Evolutionary conservation across 37 sponge, comb jelly and placozoan genomes (phyloP).

Genomic region (Geodia barretti): DNA sequence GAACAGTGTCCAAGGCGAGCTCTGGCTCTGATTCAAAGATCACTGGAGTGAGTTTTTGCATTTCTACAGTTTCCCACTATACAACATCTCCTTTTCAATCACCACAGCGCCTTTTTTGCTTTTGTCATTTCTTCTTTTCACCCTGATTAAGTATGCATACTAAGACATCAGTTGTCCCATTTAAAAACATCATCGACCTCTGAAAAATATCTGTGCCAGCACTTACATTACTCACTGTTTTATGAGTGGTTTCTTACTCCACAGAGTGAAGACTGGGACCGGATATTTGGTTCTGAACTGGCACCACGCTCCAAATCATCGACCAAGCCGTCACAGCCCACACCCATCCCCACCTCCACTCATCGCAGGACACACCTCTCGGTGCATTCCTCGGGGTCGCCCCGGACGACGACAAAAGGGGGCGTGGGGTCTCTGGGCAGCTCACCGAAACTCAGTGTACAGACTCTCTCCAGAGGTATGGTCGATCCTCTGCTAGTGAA

Average conservation of each 20-base stretch:
- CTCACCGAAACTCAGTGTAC: not conserved
- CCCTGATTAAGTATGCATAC: too few relatives aligned
- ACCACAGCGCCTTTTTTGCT: too few relatives aligned
- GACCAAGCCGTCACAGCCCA: not conserved
- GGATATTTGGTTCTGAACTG: slow-evolving; percentile 70
- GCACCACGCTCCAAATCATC: not conserved
- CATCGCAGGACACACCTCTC: not conserved
- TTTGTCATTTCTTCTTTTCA: too few relatives aligned
- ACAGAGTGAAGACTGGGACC: slow-evolving; percentile 88
- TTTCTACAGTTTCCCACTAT: too few relatives aligned
- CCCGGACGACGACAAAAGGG: slow-evolving; percentile 1
- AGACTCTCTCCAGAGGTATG: not conserved
- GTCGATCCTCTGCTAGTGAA: too few relatives aligned
- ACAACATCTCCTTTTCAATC: too few relatives aligned
- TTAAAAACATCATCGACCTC: too few relatives aligned
- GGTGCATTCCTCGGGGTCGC: not conserved
- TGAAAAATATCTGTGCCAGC: too few relatives aligned
- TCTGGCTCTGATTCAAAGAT: not conserved
- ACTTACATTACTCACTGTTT: too few relatives aligned
- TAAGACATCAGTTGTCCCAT: too few relatives aligned
- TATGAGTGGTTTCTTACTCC: not conserved
- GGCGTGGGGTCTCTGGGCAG: not conserved
- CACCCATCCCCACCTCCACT: not conserved
- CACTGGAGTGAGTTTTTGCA: too few relatives aligned
- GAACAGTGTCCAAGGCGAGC: not conserved